Conservation (phyloP, 2,888 invertebrate genomes). For the Phyllotreta cruciferae region DNA sequence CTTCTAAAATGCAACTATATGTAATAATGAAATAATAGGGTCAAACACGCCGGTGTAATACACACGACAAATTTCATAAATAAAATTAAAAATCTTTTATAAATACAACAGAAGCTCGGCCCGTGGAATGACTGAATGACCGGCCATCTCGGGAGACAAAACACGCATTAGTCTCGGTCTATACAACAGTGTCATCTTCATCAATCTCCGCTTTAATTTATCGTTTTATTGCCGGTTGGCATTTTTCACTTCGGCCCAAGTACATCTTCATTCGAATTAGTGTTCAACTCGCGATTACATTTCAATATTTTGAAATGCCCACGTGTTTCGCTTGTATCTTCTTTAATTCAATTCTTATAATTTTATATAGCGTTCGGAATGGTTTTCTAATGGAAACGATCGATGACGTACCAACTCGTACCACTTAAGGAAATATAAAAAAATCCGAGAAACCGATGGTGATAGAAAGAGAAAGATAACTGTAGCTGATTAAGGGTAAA, state of each 20-base stretch:
- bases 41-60: no score
- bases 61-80: no score
- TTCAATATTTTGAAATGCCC: no score
- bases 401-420: constrained; percentile 50
- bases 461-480: no score
- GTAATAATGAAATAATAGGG: no score
- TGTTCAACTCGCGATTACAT: no score
- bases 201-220: constrained; percentile 57
- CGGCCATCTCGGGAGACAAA: constrained; percentile 39
- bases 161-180: constrained; percentile 53
- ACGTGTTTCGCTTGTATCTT: not conserved
- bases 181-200: constrained; percentile 51
- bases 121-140: constrained; percentile 34
- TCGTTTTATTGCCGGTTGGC: constrained; percentile 56
- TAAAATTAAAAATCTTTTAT: no score
- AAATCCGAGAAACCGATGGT: not conserved
- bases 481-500: constrained; percentile 41
- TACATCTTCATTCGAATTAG: constrained; percentile 43
- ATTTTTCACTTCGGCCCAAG: constrained; percentile 44
- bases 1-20: no score
- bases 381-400: constrained; percentile 27
- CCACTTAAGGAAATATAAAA: constrained; percentile 43
- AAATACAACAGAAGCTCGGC: not conserved
- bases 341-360: not conserved
- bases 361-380: not conserved